Percentiles rank a stretch among this genome's conserved stretches.
Conservation (phyloP, 2,797 vertebrate species). For the Heliangelus exortis region DNA sequence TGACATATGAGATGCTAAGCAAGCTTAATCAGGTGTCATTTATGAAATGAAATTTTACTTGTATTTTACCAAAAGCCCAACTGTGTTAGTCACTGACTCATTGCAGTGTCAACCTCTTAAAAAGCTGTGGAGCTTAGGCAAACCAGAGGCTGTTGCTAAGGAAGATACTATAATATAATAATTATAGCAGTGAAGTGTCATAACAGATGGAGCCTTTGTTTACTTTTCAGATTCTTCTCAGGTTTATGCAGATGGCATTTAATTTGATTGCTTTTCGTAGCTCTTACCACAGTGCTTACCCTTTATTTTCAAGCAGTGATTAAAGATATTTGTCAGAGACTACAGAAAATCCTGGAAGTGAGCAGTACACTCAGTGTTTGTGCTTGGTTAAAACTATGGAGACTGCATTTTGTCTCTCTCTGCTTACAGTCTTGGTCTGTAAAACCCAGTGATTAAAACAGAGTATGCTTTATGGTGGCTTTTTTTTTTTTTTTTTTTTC, state of each 20-base stretch:
- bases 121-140: conserved; percentile 67
- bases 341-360: conserved; percentile 36
- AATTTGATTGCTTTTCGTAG: conserved; percentile 28
- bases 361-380: neutral
- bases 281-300: conserved; percentile 9
- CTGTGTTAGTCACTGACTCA: conserved; percentile 47
- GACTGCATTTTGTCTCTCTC: neutral
- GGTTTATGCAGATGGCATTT: conserved; percentile 43
- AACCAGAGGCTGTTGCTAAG: conserved; percentile 68
- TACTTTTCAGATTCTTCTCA: conserved; percentile 61
- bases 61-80: conserved; percentile 47
- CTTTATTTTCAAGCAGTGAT: conserved; percentile 46
- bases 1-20: conserved; percentile 3
- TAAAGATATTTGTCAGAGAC: conserved; percentile 33
- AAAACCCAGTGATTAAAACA: conserved; percentile 17
- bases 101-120: conserved; percentile 48
- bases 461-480: neutral
- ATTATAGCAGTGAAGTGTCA: conserved; percentile 26
- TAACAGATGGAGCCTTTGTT: conserved; percentile 50
- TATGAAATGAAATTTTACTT: conserved; percentile 62
- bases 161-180: conserved; percentile 56
- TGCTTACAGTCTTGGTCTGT: neutral
- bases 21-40: conserved; percentile 59
- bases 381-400: conserved; percentile 10
- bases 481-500: neutral